These are phyloP conservation scores for Amphipoea oculea DNA, from an alignment of 2,888 invertebrate species.

Conservation along the genomic window DNA sequence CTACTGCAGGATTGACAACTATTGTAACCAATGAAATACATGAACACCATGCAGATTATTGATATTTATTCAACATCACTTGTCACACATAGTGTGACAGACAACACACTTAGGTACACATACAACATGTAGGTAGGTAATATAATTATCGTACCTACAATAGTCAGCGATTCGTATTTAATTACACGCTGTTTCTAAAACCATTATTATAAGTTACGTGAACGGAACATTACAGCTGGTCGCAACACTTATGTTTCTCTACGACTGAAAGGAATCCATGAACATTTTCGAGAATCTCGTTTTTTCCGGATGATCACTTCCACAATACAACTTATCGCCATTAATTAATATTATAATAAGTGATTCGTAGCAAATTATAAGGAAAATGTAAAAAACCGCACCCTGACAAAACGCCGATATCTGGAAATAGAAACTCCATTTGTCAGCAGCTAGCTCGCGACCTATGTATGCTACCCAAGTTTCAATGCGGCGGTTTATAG, in stretches of 20 bases:
- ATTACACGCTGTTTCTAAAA: slow-evolving; percentile 33
- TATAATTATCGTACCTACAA: not conserved
- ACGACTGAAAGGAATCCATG: slow-evolving; percentile 49
- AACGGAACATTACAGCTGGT: slow-evolving; percentile 52
- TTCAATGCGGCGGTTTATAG: slow-evolving; percentile 79
- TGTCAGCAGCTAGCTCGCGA: slow-evolving; percentile 88
- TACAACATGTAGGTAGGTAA: slow-evolving; percentile 1
- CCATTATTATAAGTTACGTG: slow-evolving; percentile 49
- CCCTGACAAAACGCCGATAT: slow-evolving; percentile 88
- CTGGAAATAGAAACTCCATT: slow-evolving; percentile 91
- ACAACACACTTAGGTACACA: slow-evolving; percentile 6
- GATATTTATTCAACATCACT: slow-evolving; percentile 27
- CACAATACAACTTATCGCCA: slow-evolving; percentile 15
- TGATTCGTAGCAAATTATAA: slow-evolving; percentile 61
- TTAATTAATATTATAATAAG: slow-evolving; percentile 33
- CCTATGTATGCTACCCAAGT: slow-evolving; percentile 81
- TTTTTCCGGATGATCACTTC: slow-evolving; percentile 32
- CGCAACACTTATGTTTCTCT: slow-evolving; percentile 39
- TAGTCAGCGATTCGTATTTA: slow-evolving; percentile 13
- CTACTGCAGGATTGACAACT: slow-evolving; percentile 1
- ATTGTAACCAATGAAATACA: slow-evolving; percentile 24
- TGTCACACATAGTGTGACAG: slow-evolving; percentile 13
- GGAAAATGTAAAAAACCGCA: slow-evolving; percentile 84
- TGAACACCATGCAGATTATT: slow-evolving; percentile 18
- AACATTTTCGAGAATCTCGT: slow-evolving; percentile 40